phyloP scores from a whole-genome alignment of 2,888 invertebrate genomes.

The Leucophenga montana region DNA sequence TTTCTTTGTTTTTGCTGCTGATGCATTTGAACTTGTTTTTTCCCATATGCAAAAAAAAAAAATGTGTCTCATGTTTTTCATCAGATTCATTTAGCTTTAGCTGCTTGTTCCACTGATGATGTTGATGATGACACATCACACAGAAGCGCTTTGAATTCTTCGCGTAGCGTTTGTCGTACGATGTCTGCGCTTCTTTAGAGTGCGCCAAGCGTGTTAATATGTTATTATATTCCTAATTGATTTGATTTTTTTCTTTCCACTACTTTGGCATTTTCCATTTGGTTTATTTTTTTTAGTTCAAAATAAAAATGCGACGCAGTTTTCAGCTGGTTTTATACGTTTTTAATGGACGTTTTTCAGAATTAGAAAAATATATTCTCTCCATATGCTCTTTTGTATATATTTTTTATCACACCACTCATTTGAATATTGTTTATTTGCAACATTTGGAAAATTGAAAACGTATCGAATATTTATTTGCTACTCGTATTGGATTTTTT shows the following conservation, averaged over 20 bases:
- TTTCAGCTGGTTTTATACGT: neutral
- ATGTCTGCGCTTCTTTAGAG: conserved; percentile 1
- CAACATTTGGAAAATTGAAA: too few species aligned
- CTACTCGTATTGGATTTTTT: neutral
- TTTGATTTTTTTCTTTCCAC: too few species aligned
- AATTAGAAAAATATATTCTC: conserved; percentile 3
- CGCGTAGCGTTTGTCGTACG: conserved; percentile 13
- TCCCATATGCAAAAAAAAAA: too few species aligned
- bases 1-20: too few species aligned
- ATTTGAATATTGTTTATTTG: neutral
- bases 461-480: conserved; percentile 1
- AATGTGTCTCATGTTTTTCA: too few species aligned
- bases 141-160: conserved; percentile 28
- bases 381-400: neutral
- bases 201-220: conserved; percentile 55
- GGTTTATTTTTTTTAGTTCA: neutral
- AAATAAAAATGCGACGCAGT: neutral
- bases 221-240: conserved; percentile 44
- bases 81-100: too few species aligned
- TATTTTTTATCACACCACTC: neutral
- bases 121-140: conserved; percentile 54
- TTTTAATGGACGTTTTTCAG: too few species aligned
- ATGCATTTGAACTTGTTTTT: too few species aligned
- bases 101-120: conserved; percentile 4
- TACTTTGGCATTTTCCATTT: neutral